Evolutionary conservation across 2,113 vertebrate genomes (phyloP).

Genomic region (Passerina amoena): DNA sequence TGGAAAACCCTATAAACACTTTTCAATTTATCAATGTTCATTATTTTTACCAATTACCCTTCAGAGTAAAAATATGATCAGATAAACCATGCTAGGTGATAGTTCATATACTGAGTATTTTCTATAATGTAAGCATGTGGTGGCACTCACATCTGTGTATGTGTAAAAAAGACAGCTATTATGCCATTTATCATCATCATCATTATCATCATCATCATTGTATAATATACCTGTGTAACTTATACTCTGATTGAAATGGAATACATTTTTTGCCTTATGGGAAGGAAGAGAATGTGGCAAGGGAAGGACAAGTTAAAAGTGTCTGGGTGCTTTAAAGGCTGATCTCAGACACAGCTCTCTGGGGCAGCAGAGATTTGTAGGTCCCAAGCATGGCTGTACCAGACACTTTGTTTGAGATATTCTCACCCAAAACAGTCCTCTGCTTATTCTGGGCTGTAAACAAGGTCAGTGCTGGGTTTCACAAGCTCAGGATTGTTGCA

Average conservation of each 20-base stretch:
- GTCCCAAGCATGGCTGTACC: fast-evolving
- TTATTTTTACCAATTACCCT: not conserved
- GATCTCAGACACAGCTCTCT: not conserved
- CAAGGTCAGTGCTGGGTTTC: not conserved
- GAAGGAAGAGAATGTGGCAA: not conserved
- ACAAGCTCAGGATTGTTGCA: not conserved
- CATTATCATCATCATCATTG: not conserved
- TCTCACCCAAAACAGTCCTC: not conserved
- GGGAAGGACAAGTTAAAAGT: not conserved
- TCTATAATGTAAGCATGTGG: not conserved
- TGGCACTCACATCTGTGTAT: not conserved
- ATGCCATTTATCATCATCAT: not conserved
- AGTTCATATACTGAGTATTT: not conserved
- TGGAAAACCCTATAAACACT: not conserved
- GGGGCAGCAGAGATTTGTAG: not conserved
- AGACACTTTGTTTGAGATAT: not conserved
- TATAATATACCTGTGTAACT: not conserved
- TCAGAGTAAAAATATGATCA: not conserved
- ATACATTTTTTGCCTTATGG: not conserved
- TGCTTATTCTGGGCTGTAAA: not conserved
- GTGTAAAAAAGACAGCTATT: not conserved
- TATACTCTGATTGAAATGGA: not conserved
- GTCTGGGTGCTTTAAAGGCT: not conserved
- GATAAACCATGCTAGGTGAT: not conserved
- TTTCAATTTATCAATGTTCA: not conserved